Base-by-base conservation (phyloP, 2,797 vertebrate genomes). In the Calcarius lapponicus region DNA sequence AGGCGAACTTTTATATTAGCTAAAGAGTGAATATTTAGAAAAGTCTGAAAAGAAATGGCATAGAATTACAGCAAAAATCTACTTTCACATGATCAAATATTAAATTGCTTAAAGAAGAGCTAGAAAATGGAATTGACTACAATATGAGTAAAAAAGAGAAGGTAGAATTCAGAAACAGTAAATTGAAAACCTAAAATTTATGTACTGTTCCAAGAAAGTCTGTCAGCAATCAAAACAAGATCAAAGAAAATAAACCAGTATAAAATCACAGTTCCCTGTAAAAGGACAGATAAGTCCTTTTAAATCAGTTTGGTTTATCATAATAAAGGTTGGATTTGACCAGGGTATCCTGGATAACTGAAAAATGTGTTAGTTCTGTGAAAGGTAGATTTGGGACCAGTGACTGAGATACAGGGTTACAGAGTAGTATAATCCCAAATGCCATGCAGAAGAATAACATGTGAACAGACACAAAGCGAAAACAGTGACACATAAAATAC, bases 11-110 rank as follows among this genome's bases (percentile, higher is more conserved):
- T 38, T 29, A n/a, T 11, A 57, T 70, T 40, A 80, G 25, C 20
- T 76, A 58, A 80, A 70, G n/a, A 69, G 89, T 47, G 8, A 47
- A n/a, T 60, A 92, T 86, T 69, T 86, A 54, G 53, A 86, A 19
- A 88, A 90, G 4, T 62, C 66, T 66, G 40, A 67, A 12, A 36
- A 17, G 40, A 89, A 91, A 66, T 62, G 12, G 29, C 51, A 67
- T 5, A 65, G 61, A 89, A 80, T 65, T 89, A 82, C 54, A 94
- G 31, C 14, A 86, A 94, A 94, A 94, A 70, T 51, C 58, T 79
- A 89, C 56, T 94, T 69, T 74, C 70, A 69, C 25, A 48, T 40
- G 62, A 91, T 66, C 31, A 94, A 88, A 86, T 93, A 93, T 70
- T 54, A 87, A 79, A 84, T 81, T 80, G 43, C 66, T 36, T 73